Percentiles rank a stretch among this genome's conserved stretches.
Conservation (phyloP, 2,888 invertebrate species). For the Lasioglossum figueresi region DNA sequence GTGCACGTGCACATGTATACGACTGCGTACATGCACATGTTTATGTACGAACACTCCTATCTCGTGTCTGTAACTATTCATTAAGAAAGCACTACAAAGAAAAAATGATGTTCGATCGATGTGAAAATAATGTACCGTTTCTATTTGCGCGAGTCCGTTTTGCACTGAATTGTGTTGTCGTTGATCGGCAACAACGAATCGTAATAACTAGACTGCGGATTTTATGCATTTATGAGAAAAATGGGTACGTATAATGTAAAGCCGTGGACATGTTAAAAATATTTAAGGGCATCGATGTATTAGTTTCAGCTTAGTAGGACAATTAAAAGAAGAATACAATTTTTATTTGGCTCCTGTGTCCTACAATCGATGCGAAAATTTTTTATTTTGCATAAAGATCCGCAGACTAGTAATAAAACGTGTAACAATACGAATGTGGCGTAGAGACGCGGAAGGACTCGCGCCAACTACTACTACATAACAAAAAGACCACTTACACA, state of each 20-base stretch:
- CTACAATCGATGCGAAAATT: too few species aligned
- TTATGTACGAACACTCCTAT: not conserved
- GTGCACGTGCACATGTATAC: not conserved
- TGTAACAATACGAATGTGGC: not conserved
- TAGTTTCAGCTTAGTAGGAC: too few species aligned
- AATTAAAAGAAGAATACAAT: too few species aligned
- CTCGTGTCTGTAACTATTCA: not conserved
- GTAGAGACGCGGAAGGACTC: not conserved
- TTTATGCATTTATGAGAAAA: too few species aligned
- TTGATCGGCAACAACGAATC: not conserved
- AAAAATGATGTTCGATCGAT: not conserved
- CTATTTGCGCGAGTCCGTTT: not conserved
- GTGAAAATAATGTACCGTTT: not conserved
- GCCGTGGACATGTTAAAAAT: too few species aligned
- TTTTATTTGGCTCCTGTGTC: too few species aligned
- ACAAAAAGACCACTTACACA: not conserved
- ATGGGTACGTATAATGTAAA: too few species aligned
- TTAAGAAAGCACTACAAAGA: not conserved
- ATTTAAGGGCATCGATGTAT: too few species aligned
- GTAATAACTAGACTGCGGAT: not conserved
- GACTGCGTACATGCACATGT: not conserved
- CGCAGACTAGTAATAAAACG: not conserved
- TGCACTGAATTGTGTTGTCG: not conserved
- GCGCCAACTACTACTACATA: not conserved
- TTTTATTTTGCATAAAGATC: too few species aligned